Percentiles rank a stretch among this genome's conserved stretches.
These are phyloP conservation scores for Stenchaetothrips biformis DNA, from an alignment of 2,888 invertebrate genomes.

Conservation along the genomic window DNA sequence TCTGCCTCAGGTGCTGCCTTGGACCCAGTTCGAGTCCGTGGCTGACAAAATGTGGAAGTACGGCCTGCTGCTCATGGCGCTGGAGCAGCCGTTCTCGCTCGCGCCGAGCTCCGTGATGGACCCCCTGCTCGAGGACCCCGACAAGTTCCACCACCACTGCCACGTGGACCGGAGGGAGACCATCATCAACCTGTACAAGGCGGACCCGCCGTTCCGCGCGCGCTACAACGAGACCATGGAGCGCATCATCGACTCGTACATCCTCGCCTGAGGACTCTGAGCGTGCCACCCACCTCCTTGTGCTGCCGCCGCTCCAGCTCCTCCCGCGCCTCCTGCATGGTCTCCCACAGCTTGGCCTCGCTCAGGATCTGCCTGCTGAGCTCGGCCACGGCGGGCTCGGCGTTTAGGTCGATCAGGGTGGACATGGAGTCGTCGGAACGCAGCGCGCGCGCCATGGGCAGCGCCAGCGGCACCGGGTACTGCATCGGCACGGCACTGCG, in stretches of 20 bases:
- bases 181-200: neutral
- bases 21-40: neutral
- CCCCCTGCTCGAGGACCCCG: neutral
- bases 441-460: slow-evolving; percentile 38
- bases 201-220: neutral
- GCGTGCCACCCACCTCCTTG: neutral
- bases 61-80: neutral
- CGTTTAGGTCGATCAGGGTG: slow-evolving; percentile 61
- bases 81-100: slow-evolving; percentile 5
- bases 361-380: slow-evolving; percentile 72
- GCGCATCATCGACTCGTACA: slow-evolving; percentile 5
- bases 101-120: neutral
- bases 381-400: slow-evolving; percentile 66
- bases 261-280: neutral
- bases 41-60: neutral
- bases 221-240: slow-evolving; percentile 17
- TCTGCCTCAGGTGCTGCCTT: neutral
- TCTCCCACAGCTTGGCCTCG: slow-evolving; percentile 73
- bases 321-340: slow-evolving; percentile 70
- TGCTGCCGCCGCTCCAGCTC: slow-evolving; percentile 49
- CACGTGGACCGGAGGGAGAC: slow-evolving; percentile 6
- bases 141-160: slow-evolving; percentile 9
- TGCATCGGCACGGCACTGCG: slow-evolving; percentile 43
- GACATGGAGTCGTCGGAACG: slow-evolving; percentile 57
- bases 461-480: neutral